Conservation (phyloP, 2,888 invertebrate species). For the Patella depressa region DNA sequence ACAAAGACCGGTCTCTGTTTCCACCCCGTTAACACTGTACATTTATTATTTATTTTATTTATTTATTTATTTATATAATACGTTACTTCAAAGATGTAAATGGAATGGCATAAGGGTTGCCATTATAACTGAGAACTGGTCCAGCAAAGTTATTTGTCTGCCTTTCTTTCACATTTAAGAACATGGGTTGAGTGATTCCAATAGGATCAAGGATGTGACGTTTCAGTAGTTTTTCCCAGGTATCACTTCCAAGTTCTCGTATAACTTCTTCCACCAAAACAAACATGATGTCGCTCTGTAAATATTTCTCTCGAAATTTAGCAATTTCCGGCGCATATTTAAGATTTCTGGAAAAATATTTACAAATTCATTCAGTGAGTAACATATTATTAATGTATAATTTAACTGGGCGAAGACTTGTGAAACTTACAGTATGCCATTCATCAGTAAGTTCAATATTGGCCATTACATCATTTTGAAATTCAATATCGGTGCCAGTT, state of each 20-base stretch:
- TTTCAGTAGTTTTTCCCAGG: conserved; percentile 55
- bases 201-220: conserved; percentile 48
- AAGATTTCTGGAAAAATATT: conserved; percentile 44
- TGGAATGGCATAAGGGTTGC: conserved; percentile 18
- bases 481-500: too few species aligned
- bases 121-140: conserved; percentile 24
- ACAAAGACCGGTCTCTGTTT: too few species aligned
- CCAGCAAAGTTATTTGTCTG: conserved; percentile 21
- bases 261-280: conserved; percentile 54
- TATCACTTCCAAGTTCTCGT: conserved; percentile 40
- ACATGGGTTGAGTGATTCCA: conserved; percentile 39
- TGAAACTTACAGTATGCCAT: too few species aligned
- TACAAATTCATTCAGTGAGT: background rate
- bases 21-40: too few species aligned
- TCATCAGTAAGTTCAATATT: too few species aligned
- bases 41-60: background rate
- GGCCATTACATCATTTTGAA: too few species aligned
- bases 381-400: too few species aligned
- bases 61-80: background rate
- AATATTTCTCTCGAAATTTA: conserved; percentile 50
- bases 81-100: conserved; percentile 26
- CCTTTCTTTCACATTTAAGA: conserved; percentile 27
- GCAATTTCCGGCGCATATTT: conserved; percentile 46
- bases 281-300: conserved; percentile 60
- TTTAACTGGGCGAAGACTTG: too few species aligned